Conservation (phyloP, 2,113 vertebrate genomes). For the Melierax canorus region DNA sequence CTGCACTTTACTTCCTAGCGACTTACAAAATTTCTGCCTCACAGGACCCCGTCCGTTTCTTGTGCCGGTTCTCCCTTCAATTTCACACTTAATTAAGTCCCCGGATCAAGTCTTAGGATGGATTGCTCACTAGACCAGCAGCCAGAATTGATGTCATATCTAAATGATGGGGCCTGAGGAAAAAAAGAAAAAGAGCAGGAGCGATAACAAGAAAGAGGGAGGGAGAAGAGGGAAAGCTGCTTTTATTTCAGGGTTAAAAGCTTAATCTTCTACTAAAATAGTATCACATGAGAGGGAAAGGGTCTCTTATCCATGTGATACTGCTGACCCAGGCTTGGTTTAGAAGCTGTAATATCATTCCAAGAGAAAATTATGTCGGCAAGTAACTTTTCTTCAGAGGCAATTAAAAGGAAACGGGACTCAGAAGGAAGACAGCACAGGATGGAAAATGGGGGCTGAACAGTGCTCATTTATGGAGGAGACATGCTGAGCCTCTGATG, state of each 20-base stretch:
- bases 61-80: neutral
- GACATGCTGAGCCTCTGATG: conserved; percentile 20
- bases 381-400: conserved; percentile 27
- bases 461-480: neutral
- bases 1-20: neutral
- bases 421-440: neutral
- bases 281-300: neutral
- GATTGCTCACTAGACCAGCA: conserved; percentile 43
- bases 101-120: conserved; percentile 10
- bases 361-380: neutral
- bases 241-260: conserved; percentile 48
- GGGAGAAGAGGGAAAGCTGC: neutral
- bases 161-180: neutral
- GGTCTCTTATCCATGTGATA: conserved; percentile 8
- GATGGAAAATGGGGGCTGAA: neutral
- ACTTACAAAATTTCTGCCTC: neutral
- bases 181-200: neutral
- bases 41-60: neutral
- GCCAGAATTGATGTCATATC: conserved; percentile 23
- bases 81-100: conserved; percentile 49
- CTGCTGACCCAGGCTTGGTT: conserved; percentile 18
- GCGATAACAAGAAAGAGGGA: neutral
- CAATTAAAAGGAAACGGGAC: conserved; percentile 25
- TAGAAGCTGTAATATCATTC: conserved; percentile 37
- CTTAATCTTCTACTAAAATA: conserved; percentile 33